Evolutionary conservation across 1,140 invertebrate species (phyloP).

Genomic region (Sycophila sp.): DNA sequence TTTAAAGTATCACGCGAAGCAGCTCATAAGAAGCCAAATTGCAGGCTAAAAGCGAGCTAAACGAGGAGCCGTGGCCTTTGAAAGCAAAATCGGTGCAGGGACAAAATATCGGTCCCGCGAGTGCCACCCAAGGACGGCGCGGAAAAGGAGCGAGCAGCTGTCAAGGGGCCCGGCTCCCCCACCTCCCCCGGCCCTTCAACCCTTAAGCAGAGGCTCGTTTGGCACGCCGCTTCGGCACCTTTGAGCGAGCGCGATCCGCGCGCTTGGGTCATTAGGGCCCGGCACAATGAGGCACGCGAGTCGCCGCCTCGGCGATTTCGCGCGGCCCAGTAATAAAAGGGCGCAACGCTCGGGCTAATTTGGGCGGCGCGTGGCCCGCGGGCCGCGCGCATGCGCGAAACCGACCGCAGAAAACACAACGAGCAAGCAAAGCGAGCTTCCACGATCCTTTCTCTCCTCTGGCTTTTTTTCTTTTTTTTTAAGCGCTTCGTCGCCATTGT

Average conservation of each 20-base stretch:
- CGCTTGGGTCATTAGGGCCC: conserved; percentile 28
- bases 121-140: not conserved
- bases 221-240: not conserved
- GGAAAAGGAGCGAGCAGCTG: not conserved
- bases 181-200: not conserved
- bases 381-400: not conserved
- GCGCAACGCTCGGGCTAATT: conserved; percentile 1
- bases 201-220: conserved; percentile 7
- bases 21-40: too few relatives aligned
- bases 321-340: conserved; percentile 21
- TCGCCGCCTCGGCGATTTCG: not conserved
- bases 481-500: not conserved
- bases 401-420: not conserved
- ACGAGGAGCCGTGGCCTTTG: too few relatives aligned
- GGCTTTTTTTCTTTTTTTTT: not conserved
- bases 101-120: too few relatives aligned
- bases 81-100: too few relatives aligned
- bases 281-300: conserved; percentile 31
- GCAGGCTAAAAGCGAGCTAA: too few relatives aligned
- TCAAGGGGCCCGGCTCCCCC: conserved; percentile 3
- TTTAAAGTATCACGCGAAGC: too few relatives aligned
- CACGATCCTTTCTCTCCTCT: not conserved
- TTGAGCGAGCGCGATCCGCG: not conserved
- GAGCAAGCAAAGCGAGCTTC: not conserved
- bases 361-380: conserved; percentile 30